phyloP scores from a whole-genome alignment of 2,888 invertebrate species.

The Callosobruchus maculatus region DNA sequence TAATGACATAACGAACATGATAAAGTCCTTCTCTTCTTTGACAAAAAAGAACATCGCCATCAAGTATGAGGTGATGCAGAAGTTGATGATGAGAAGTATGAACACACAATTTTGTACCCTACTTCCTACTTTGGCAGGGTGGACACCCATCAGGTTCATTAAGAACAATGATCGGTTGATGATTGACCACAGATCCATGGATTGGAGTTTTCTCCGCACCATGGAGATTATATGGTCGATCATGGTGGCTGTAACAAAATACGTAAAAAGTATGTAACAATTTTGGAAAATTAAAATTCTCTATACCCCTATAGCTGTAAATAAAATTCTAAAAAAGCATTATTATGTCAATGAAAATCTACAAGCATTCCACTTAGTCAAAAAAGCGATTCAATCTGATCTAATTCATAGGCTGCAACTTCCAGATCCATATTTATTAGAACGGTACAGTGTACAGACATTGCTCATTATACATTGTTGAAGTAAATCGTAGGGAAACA shows the following conservation, averaged over 20 bases:
- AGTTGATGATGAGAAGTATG: background rate
- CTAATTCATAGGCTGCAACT: too few species aligned
- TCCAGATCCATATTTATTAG: too few species aligned
- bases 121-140: background rate
- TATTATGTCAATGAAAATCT: too few species aligned
- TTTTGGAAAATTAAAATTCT: too few species aligned
- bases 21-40: background rate
- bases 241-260: background rate
- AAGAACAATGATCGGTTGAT: background rate
- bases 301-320: too few species aligned
- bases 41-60: background rate
- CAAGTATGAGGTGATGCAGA: background rate
- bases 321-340: too few species aligned
- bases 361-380: too few species aligned
- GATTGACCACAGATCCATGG: background rate
- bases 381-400: too few species aligned
- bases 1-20: background rate
- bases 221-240: background rate
- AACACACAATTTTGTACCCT: background rate
- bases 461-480: too few species aligned
- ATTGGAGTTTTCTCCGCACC: background rate
- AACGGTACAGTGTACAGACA: too few species aligned
- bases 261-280: too few species aligned
- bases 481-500: too few species aligned
- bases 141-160: background rate